phyloP scores from a whole-genome alignment of 2,888 invertebrate genomes.

The Drosophila peninsularis region DNA sequence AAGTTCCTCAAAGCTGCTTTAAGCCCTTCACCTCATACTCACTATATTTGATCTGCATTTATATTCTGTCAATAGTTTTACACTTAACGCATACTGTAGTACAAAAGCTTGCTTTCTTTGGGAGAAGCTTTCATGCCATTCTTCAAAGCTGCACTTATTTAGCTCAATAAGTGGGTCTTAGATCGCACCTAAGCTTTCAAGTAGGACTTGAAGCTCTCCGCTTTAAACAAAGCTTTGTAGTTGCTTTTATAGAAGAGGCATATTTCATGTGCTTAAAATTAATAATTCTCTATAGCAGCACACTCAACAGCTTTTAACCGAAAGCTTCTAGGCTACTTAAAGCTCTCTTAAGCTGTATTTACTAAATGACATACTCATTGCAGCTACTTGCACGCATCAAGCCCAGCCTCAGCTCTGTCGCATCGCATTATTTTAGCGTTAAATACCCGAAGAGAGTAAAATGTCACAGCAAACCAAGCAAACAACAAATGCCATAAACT shows the following conservation, averaged over 20 bases:
- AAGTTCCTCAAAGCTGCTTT: background rate
- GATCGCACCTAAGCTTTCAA: no score
- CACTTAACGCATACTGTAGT: background rate
- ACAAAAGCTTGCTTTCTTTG: background rate
- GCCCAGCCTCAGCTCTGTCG: background rate
- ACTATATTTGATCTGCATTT: background rate
- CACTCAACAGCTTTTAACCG: background rate
- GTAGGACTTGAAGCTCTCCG: background rate
- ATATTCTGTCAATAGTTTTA: background rate
- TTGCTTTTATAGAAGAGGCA: background rate
- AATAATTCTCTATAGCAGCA: background rate
- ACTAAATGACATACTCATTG: no score
- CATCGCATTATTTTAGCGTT: background rate
- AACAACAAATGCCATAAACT: constrained; percentile 14
- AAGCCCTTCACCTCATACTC: background rate
- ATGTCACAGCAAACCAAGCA: constrained; percentile 12
- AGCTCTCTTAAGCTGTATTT: background rate
- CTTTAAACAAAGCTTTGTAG: background rate
- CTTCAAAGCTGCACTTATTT: background rate
- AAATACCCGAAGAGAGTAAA: constrained; percentile 7
- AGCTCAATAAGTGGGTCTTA: background rate
- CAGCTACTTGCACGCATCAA: background rate
- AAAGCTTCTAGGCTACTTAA: background rate
- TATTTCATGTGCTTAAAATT: background rate
- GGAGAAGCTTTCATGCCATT: background rate